Evolutionary conservation across 2,113 vertebrate genomes (phyloP).

Genomic region (Ptychochromis oligacanthus): DNA sequence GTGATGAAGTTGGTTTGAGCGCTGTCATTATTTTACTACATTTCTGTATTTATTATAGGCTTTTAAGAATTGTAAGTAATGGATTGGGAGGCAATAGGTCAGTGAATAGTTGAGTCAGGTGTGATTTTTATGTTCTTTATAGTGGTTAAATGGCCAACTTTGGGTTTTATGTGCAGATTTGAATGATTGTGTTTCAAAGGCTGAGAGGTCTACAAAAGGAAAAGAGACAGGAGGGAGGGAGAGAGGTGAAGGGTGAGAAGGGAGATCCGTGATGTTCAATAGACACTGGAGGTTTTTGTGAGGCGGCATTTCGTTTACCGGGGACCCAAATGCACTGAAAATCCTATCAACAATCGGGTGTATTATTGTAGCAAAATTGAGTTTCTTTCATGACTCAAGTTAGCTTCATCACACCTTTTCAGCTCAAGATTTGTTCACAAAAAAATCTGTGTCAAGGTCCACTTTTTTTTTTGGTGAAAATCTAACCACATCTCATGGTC

Average conservation of each 20-base stretch:
- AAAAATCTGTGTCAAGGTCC: not conserved
- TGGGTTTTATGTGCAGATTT: not conserved
- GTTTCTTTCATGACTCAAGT: too few species aligned
- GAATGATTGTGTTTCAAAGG: not conserved
- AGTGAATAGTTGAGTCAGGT: not conserved
- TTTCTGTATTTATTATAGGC: not conserved
- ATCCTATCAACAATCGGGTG: not conserved
- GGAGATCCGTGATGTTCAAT: conserved; percentile 59
- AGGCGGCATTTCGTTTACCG: not conserved
- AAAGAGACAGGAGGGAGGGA: conserved; percentile 41
- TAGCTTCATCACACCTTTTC: not conserved
- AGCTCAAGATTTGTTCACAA: not conserved
- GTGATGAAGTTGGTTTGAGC: too few species aligned
- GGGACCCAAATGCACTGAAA: not conserved
- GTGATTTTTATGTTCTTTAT: not conserved
- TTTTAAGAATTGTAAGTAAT: not conserved
- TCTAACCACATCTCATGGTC: not conserved
- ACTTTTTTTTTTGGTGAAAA: not conserved
- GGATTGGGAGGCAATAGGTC: not conserved
- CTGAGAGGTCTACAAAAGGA: not conserved
- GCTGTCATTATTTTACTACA: not conserved
- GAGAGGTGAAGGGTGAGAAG: conserved; percentile 71
- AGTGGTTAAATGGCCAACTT: not conserved
- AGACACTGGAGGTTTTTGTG: not conserved
- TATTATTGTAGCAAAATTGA: not conserved